Evolutionary conservation across 1,140 invertebrate species (phyloP).

Genomic region (Drosophila cardini): DNA sequence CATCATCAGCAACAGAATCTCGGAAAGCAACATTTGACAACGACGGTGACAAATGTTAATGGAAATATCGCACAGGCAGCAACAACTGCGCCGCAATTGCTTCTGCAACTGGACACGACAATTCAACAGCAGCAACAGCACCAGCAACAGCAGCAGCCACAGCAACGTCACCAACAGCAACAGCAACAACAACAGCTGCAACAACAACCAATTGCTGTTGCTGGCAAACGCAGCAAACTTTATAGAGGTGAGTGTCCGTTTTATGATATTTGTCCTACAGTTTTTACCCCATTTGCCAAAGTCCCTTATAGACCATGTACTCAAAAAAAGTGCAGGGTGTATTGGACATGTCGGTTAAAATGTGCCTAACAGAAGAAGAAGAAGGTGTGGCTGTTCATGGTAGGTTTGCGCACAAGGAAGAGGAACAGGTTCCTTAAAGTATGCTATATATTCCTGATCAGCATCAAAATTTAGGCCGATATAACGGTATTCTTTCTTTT

Average conservation of each 20-base stretch:
- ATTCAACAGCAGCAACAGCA: conserved; percentile 60
- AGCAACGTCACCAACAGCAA: conserved; percentile 53
- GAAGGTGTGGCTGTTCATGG: too few relatives aligned
- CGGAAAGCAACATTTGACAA: conserved; percentile 53
- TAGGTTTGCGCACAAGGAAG: too few relatives aligned
- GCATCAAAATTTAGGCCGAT: too few relatives aligned
- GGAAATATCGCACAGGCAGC: conserved; percentile 66
- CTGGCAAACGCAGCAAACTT: conserved; percentile 82
- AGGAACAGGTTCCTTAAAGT: too few relatives aligned
- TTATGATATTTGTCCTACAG: conserved; percentile 77
- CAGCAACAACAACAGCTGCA: conserved; percentile 62
- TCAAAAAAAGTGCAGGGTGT: too few relatives aligned
- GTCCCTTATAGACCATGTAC: not conserved
- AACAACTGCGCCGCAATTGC: conserved; percentile 57
- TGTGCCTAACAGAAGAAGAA: too few relatives aligned
- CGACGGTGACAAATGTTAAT: conserved; percentile 71
- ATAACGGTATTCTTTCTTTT: too few relatives aligned
- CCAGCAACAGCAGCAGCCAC: conserved; percentile 42
- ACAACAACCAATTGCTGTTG: conserved; percentile 68
- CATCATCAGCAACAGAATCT: conserved; percentile 54
- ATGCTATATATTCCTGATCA: too few relatives aligned
- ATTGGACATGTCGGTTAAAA: too few relatives aligned
- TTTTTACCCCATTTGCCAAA: conserved; percentile 47
- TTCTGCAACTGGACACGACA: conserved; percentile 65
- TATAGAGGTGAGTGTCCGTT: conserved; percentile 83